phyloP scores from a whole-genome alignment of 2,113 vertebrate genomes.

The Brachionichthys hirsutus region DNA sequence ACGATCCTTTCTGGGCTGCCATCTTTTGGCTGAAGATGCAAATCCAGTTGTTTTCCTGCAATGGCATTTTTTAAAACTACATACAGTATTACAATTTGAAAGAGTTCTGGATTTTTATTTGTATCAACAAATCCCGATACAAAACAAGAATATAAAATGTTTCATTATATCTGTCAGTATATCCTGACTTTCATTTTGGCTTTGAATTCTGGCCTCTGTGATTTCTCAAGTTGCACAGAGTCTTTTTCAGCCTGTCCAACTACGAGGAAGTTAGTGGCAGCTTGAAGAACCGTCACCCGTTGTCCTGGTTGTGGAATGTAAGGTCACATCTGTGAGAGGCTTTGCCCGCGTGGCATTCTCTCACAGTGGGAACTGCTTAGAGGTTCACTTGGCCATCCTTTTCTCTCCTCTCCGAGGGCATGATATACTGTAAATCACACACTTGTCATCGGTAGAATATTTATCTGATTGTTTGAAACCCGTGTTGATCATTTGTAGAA shows the following conservation, averaged over 20 bases:
- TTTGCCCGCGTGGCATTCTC: conserved; percentile 45
- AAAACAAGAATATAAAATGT: no score
- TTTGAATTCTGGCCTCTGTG: neutral
- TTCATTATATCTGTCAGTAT: no score
- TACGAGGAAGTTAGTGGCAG: conserved; percentile 41
- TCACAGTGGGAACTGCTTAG: conserved; percentile 7
- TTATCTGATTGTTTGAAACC: neutral
- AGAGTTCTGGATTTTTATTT: no score
- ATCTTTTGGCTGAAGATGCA: conserved; percentile 42
- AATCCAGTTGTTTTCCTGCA: neutral
- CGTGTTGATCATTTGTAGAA: conserved; percentile 3
- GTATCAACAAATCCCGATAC: no score
- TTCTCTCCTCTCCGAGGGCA: neutral
- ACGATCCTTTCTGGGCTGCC: conserved; percentile 40
- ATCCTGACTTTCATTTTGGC: no score
- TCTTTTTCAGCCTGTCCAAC: neutral
- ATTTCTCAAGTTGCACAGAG: neutral
- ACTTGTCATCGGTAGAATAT: neutral
- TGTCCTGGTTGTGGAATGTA: conserved; percentile 68
- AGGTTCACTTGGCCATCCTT: conserved; percentile 29
- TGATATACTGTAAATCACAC: neutral
- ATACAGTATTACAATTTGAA: neutral
- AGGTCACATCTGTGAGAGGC: conserved; percentile 46
- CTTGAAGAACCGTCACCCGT: conserved; percentile 31
- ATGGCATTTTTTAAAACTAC: neutral